A percentile compares a stretch with the other conserved stretches of the same genome.
Conservation (phyloP, 2,797 vertebrate species). For the Meda fulgida region DNA sequence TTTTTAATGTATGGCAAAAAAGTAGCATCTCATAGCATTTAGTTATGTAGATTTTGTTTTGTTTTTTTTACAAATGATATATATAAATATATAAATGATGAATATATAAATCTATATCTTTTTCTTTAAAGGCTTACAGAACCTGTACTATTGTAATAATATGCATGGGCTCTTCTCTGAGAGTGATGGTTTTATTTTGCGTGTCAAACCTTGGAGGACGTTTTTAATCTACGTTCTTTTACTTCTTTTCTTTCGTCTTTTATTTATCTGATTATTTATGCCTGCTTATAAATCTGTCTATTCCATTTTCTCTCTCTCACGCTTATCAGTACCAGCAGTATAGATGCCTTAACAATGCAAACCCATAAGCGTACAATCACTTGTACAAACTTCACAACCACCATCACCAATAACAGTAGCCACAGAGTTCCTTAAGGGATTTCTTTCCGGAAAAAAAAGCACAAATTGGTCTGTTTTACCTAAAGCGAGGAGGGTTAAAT, state of each 20-base stretch:
- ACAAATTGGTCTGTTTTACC: slow-evolving; percentile 92
- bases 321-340: slow-evolving; percentile 91
- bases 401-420: slow-evolving; percentile 90
- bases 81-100: slow-evolving; percentile 96
- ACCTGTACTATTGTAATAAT: slow-evolving; percentile 93
- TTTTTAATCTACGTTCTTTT: slow-evolving; percentile 87
- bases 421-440: slow-evolving; percentile 91
- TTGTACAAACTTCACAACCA: slow-evolving; percentile 88
- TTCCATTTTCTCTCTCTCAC: slow-evolving; percentile 68
- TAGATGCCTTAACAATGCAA: slow-evolving; percentile 93
- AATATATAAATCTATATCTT: slow-evolving; percentile 90
- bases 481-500: slow-evolving; percentile 54
- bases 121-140: slow-evolving; percentile 87
- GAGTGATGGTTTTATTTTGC: slow-evolving; percentile 88
- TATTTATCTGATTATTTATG: slow-evolving; percentile 85
- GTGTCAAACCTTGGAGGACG: slow-evolving; percentile 86
- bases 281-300: slow-evolving; percentile 78
- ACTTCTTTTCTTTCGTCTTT: slow-evolving; percentile 71
- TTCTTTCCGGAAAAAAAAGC: slow-evolving; percentile 82
- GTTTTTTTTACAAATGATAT: slow-evolving; percentile 75
- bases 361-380: slow-evolving; percentile 92
- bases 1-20: slow-evolving; percentile 86
- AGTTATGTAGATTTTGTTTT: slow-evolving; percentile 92
- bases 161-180: slow-evolving; percentile 97
- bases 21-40: slow-evolving; percentile 88